Percentiles rank a stretch among this genome's conserved stretches.
phyloP scores from a whole-genome alignment of 2,113 vertebrate genomes.

The Channa maculata region DNA sequence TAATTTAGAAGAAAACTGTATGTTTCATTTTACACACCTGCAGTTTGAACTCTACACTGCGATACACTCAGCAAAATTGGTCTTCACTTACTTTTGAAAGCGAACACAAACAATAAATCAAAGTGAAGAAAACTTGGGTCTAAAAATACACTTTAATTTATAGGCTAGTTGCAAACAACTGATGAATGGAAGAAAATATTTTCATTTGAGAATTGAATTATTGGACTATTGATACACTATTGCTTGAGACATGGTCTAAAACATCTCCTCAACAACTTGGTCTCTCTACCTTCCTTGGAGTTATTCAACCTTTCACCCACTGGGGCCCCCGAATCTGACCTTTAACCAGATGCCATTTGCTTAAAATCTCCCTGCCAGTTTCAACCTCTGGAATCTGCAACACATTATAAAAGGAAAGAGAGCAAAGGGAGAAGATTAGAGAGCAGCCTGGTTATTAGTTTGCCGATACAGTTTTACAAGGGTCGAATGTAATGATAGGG shows the following conservation, averaged over 20 bases:
- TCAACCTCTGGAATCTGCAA: constrained; percentile 87
- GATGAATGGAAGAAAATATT: neutral
- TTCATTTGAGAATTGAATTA: neutral
- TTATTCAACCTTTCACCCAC: constrained; percentile 91
- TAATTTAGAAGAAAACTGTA: constrained; percentile 97
- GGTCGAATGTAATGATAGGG: constrained; percentile 74
- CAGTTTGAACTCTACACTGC: constrained; percentile 82
- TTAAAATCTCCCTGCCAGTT: constrained; percentile 80
- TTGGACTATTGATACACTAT: neutral
- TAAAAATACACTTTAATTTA: constrained; percentile 3
- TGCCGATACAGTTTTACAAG: constrained; percentile 81
- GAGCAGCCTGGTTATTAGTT: constrained; percentile 75
- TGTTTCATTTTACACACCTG: constrained; percentile 95
- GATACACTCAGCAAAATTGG: constrained; percentile 60
- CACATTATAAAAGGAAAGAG: constrained; percentile 77
- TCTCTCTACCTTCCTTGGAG: constrained; percentile 84
- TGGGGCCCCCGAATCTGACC: constrained; percentile 82
- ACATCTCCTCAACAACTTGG: constrained; percentile 79
- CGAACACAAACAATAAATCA: constrained; percentile 47
- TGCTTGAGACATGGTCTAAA: constrained; percentile 44
- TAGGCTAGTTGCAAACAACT: constrained; percentile 13
- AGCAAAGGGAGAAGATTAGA: constrained; percentile 79
- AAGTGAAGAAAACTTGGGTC: neutral
- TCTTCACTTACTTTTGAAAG: constrained; percentile 35
- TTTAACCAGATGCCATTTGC: constrained; percentile 87